Evolutionary conservation across 2,888 invertebrate species (phyloP).

Genomic region (Drosophila algonquin): DNA sequence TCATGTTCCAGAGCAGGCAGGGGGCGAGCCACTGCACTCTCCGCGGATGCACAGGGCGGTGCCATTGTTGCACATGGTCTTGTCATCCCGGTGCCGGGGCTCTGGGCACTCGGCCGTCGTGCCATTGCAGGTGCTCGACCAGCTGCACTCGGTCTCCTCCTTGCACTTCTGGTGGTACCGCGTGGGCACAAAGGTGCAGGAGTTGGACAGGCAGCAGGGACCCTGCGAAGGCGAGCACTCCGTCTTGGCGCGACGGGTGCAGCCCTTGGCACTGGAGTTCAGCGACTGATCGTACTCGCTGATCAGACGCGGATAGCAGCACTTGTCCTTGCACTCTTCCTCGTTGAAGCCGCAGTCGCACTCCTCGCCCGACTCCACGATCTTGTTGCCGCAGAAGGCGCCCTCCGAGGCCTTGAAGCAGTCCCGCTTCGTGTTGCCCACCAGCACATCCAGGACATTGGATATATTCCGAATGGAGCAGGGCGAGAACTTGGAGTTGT

Average conservation of each 20-base stretch:
- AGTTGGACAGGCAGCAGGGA: slow-evolving; percentile 94
- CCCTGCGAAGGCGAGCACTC: slow-evolving; percentile 97
- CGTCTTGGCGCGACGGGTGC: slow-evolving; percentile 90
- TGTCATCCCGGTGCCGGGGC: slow-evolving; percentile 92
- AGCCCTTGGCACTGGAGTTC: slow-evolving; percentile 91
- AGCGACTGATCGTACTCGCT: slow-evolving; percentile 88
- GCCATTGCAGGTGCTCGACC: slow-evolving; percentile 94
- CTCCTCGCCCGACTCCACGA: slow-evolving; percentile 98
- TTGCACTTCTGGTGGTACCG: slow-evolving; percentile 89
- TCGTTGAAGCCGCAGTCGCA: slow-evolving; percentile 98
- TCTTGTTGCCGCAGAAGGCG: slow-evolving; percentile 99
- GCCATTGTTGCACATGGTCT: slow-evolving; percentile 98
- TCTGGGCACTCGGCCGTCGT: slow-evolving; percentile 93
- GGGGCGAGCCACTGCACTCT: slow-evolving; percentile 97
- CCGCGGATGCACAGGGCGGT: slow-evolving; percentile 94
- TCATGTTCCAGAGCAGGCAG: slow-evolving; percentile 96
- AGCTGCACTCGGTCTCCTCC: slow-evolving; percentile 94
- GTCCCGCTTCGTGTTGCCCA: slow-evolving; percentile 95
- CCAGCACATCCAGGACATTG: slow-evolving; percentile 95
- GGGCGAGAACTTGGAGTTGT: slow-evolving; percentile 98
- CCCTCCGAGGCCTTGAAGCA: slow-evolving; percentile 96
- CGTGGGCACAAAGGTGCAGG: slow-evolving; percentile 90
- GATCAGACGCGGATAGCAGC: slow-evolving; percentile 95
- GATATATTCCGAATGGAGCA: slow-evolving; percentile 98
- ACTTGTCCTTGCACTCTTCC: slow-evolving; percentile 95